Percentiles rank a stretch among this genome's conserved stretches.
phyloP scores from a whole-genome alignment of 2,888 invertebrate genomes.

The Erebia aethiops region DNA sequence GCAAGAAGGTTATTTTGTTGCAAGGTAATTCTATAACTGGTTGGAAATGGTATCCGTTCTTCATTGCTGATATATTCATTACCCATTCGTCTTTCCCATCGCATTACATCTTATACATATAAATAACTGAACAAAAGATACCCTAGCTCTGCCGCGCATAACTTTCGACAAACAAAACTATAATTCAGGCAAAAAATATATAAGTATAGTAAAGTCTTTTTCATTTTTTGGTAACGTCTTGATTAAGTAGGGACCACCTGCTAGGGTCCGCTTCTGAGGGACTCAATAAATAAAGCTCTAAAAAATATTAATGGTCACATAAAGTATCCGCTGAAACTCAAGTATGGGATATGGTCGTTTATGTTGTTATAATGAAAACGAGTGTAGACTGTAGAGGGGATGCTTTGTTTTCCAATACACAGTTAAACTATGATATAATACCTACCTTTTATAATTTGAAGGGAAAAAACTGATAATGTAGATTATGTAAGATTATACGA shows the following conservation, averaged over 20 bases:
- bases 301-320: constrained; percentile 71
- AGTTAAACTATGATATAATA: not conserved
- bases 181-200: constrained; percentile 77
- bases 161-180: constrained; percentile 69
- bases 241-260: constrained; percentile 83
- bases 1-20: constrained; percentile 64
- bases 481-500: too few species aligned
- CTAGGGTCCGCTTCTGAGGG: constrained; percentile 65
- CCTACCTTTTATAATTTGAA: not conserved
- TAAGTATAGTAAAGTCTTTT: constrained; percentile 68
- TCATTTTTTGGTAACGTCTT: constrained; percentile 78
- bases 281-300: constrained; percentile 72
- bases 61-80: constrained; percentile 81
- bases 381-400: constrained; percentile 50
- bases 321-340: constrained; percentile 74
- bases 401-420: constrained; percentile 55
- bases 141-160: constrained; percentile 60
- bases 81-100: constrained; percentile 75
- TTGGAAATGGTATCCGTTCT: constrained; percentile 54
- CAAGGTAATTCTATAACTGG: constrained; percentile 56
- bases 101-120: constrained; percentile 71
- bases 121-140: constrained; percentile 72
- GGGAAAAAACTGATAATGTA: too few species aligned
- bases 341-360: constrained; percentile 64
- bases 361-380: constrained; percentile 61